Evolutionary conservation across 2,888 invertebrate genomes (phyloP).

Genomic region (Megaustenia siamemsis): DNA sequence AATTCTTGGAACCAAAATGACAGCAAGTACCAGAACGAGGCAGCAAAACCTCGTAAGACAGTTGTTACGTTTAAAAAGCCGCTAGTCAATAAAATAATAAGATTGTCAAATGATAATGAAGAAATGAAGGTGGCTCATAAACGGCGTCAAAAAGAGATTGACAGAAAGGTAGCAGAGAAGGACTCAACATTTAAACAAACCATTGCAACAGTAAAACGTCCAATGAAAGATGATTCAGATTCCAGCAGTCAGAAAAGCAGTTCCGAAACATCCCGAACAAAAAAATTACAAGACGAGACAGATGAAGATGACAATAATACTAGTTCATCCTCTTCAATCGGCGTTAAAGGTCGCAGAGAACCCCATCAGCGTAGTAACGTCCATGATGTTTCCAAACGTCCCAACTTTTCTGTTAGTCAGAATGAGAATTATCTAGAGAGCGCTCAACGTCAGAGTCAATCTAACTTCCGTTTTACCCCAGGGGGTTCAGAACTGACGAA

Average conservation of each 20-base stretch:
- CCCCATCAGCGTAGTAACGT: too few relatives aligned
- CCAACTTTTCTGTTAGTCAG: background rate
- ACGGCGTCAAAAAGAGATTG: too few relatives aligned
- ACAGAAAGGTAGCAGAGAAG: background rate
- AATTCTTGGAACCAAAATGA: too few relatives aligned
- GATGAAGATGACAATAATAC: too few relatives aligned
- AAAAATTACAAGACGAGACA: background rate
- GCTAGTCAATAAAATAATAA: too few relatives aligned
- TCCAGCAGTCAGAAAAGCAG: background rate
- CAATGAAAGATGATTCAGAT: background rate
- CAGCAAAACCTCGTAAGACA: background rate
- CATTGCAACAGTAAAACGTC: background rate
- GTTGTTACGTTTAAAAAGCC: background rate
- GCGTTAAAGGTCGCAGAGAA: too few relatives aligned
- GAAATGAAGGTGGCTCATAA: background rate
- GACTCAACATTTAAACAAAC: background rate
- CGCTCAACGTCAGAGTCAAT: too few relatives aligned
- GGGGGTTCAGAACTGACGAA: too few relatives aligned
- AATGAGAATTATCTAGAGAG: background rate
- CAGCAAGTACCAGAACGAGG: background rate
- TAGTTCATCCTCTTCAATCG: too few relatives aligned
- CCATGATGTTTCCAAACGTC: background rate
- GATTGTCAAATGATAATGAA: background rate
- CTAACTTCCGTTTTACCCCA: too few relatives aligned
- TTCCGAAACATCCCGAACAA: background rate